Evolutionary conservation across 1,140 invertebrate genomes (phyloP), one percentile per base, ranked within the genome.

Genomic region (Scaptomyza graminum): DNA sequence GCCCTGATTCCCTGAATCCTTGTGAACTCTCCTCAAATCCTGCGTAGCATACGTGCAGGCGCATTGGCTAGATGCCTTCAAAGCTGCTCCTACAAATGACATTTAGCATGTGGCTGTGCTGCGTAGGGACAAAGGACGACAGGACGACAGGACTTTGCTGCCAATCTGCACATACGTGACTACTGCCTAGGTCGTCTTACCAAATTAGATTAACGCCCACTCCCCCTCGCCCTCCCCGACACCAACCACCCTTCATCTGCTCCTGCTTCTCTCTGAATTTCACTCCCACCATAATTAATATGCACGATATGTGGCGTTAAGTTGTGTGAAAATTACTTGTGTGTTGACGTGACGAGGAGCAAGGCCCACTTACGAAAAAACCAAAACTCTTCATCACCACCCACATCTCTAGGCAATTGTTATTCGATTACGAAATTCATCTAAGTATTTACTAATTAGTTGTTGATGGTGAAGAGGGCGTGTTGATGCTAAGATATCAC

Each of bases 261-360:
- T 31, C 28, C 6, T 31, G 28, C 28, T 31, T 34, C 31, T 9
- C 13, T 13, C 1, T 3, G 2, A 22, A 22, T 22, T 25, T 44
- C 2, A 13, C 12, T 34, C 69, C 74, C 69, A 75, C 78, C 74
- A 85, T 87, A 85, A 85, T 85, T 85, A 85, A 85, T 85, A 85
- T 85, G 82, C 81, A 87, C 83, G 81, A 85, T 85, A 87, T 85
- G 81, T 78, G 82, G 82, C 82, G 81, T 71, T 87, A 85, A 85
- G 78, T 85, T 85, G 81, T 87, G 81, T 85, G 81, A 85, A 85
- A 85, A 85, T 85, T 85, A 85, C 81, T 81, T 80, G 69, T 80
- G 76, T 39, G 59, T 66, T 85, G 82, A 85, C 81, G 81, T 85
- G 81, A 81, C 74, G 78, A 39, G 37, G 37, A 39, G 52, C 2